Conservation (phyloP, 2,113 vertebrate genomes). For the Silurus meridionalis region DNA sequence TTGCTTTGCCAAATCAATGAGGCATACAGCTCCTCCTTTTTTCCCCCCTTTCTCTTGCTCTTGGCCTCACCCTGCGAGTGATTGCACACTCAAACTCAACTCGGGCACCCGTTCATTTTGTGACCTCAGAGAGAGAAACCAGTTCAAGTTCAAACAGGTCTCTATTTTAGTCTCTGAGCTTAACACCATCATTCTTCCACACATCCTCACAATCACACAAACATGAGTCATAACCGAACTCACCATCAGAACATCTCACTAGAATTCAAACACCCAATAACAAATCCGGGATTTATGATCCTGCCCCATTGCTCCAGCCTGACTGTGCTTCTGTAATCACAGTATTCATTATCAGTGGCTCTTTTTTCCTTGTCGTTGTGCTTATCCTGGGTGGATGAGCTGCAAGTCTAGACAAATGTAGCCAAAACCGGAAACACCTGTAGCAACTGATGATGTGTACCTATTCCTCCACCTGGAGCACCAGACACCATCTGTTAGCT, state of each 20-base stretch:
- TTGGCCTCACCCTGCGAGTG: conserved; percentile 9
- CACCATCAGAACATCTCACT: not conserved
- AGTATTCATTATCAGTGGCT: not conserved
- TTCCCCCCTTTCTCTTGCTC: not conserved
- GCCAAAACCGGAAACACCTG: conserved; percentile 22
- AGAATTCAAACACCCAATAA: not conserved
- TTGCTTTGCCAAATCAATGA: not conserved
- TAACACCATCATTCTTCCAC: not conserved
- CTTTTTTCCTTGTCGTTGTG: no score
- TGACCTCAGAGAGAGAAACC: conserved; percentile 12
- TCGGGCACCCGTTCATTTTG: conserved; percentile 19
- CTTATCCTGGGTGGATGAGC: not conserved
- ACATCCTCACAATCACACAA: not conserved
- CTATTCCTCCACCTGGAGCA: not conserved
- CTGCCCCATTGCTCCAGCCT: not conserved
- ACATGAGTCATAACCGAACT: not conserved
- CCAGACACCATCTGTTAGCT: conserved; percentile 3
- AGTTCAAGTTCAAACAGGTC: conserved; percentile 30
- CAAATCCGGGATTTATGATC: not conserved
- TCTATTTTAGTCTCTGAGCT: not conserved
- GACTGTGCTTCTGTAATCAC: not conserved
- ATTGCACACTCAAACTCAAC: not conserved
- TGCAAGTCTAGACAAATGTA: conserved; percentile 8
- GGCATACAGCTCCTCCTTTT: not conserved
- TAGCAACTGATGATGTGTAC: not conserved